Conservation (phyloP, 2,797 vertebrate genomes). For the Helicolenus hilgendorfi region DNA sequence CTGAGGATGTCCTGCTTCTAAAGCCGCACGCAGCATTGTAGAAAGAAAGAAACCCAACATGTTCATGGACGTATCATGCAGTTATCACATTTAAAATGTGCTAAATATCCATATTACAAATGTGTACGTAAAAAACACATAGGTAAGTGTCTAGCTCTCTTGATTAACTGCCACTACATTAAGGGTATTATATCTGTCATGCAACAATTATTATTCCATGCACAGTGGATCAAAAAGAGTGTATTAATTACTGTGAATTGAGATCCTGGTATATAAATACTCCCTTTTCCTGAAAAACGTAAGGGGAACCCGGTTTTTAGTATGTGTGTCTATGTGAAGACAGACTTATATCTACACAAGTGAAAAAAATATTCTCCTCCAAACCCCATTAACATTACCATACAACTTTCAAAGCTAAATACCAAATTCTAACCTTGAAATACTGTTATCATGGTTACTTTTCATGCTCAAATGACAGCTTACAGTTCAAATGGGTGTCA, state of each 20-base stretch:
- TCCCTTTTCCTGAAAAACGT: neutral
- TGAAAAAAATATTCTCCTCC: neutral
- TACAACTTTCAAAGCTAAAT: neutral
- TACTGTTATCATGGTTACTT: neutral
- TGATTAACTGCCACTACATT: neutral
- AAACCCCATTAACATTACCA: neutral
- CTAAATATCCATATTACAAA: neutral
- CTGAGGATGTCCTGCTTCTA: constrained; percentile 96
- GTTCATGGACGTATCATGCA: neutral
- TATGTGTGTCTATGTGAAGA: neutral
- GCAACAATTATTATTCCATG: neutral
- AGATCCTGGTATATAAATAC: neutral
- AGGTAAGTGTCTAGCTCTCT: neutral
- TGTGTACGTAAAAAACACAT: neutral
- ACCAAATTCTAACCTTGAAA: neutral
- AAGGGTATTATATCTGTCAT: neutral
- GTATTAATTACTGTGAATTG: neutral
- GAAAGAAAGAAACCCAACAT: constrained; percentile 30
- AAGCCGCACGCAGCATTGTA: constrained; percentile 74
- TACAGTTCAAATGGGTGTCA: neutral
- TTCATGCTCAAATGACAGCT: neutral
- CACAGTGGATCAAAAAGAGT: neutral
- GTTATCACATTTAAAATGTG: neutral
- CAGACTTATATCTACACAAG: neutral
- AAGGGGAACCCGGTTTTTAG: neutral